Conservation (phyloP, 2,888 invertebrate species). For the Trimorus sp. region DNA sequence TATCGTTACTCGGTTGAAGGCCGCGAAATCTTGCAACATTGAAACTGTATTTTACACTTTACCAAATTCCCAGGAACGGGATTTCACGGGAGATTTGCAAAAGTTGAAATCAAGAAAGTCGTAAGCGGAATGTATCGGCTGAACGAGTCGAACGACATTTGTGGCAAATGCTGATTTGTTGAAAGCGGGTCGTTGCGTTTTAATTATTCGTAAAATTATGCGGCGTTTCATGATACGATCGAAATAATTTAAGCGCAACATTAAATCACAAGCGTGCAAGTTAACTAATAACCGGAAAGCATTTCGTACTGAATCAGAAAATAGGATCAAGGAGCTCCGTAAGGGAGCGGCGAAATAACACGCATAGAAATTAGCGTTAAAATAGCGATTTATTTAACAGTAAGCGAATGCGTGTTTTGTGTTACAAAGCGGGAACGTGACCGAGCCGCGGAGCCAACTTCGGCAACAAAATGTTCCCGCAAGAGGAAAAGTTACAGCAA, state of each 20-base stretch:
- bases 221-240: no score
- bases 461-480: conserved; percentile 41
- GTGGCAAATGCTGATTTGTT: no score
- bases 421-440: conserved; percentile 57
- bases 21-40: no score
- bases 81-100: no score
- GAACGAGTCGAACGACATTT: no score
- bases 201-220: no score
- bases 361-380: conserved; percentile 62
- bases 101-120: no score
- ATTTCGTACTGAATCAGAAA: conserved; percentile 55
- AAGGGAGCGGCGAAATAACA: conserved; percentile 42
- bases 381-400: conserved; percentile 59
- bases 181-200: no score
- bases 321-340: conserved; percentile 55
- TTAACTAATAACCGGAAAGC: conserved; percentile 46
- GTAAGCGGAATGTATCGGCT: no score
- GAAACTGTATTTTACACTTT: no score
- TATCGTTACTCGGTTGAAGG: no score
- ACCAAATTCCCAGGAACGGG: no score
- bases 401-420: conserved; percentile 58
- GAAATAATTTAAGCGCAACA: conserved; percentile 9
- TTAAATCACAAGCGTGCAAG: conserved; percentile 40
- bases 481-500: conserved; percentile 55
- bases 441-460: conserved; percentile 48